Conservation (phyloP, 2,797 vertebrate genomes). For the Luscinia megarhynchos region DNA sequence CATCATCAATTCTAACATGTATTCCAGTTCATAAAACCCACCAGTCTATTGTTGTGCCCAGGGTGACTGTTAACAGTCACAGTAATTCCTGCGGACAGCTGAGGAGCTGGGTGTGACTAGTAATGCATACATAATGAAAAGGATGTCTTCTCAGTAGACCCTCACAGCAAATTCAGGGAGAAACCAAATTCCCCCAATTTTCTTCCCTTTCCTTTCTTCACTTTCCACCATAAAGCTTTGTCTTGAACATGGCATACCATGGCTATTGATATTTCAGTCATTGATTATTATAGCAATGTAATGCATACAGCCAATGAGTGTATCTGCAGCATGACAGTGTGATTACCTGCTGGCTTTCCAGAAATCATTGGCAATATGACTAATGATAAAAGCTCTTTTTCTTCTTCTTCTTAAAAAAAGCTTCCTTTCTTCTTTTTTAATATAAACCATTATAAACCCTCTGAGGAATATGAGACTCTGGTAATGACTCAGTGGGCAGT, state of each 20-base stretch:
- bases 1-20: background rate
- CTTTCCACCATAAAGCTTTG: background rate
- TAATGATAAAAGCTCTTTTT: background rate
- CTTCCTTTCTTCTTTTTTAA: background rate
- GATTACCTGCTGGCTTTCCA: constrained; percentile 43
- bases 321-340: background rate
- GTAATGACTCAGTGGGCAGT: constrained; percentile 27
- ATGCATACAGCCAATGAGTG: background rate
- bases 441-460: background rate
- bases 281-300: background rate
- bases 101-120: background rate
- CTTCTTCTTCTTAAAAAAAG: background rate
- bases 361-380: constrained; percentile 7
- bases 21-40: background rate
- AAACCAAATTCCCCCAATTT: background rate
- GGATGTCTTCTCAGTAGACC: background rate
- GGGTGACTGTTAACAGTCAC: background rate
- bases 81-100: background rate
- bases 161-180: background rate
- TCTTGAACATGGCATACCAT: background rate
- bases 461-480: background rate
- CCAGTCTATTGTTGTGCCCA: background rate
- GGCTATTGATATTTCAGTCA: background rate
- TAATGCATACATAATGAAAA: background rate
- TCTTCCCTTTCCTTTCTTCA: background rate